Percentiles rank a stretch among this genome's conserved stretches.
Conservation (phyloP, 2,113 vertebrate genomes). For the Sula dactylatra region DNA sequence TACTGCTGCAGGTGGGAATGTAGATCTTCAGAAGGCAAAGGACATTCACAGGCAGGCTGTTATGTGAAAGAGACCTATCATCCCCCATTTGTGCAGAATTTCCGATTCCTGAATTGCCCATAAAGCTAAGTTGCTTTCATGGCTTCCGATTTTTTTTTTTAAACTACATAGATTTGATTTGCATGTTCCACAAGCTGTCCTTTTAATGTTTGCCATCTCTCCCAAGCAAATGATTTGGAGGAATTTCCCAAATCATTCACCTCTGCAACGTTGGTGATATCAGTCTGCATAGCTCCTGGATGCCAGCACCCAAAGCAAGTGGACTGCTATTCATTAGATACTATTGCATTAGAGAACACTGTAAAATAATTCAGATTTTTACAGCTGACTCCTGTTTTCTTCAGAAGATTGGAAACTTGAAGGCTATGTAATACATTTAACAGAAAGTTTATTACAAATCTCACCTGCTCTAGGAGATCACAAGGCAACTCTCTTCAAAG, state of each 20-base stretch:
- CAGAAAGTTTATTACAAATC: not conserved
- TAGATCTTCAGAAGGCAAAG: not conserved
- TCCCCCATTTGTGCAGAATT: not conserved
- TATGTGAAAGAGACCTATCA: rapidly evolving
- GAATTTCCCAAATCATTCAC: not conserved
- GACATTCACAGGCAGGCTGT: not conserved
- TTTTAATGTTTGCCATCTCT: not conserved
- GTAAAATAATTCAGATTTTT: not conserved
- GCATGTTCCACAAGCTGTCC: not conserved
- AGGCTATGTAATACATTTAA: not conserved
- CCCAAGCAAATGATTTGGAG: not conserved
- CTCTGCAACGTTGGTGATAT: not conserved
- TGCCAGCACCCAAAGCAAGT: not conserved
- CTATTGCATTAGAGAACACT: not conserved
- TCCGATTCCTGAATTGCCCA: not conserved
- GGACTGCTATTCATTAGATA: not conserved
- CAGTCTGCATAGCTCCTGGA: not conserved
- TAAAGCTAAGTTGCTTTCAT: not conserved
- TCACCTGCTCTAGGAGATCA: not conserved
- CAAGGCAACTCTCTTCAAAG: not conserved
- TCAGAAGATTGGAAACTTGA: not conserved
- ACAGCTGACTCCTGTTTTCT: not conserved
- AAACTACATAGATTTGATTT: not conserved
- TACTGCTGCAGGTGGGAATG: not conserved
- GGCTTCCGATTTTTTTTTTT: not conserved